These are phyloP conservation scores for Falco cherrug DNA, from an alignment of 2,797 vertebrate genomes.

Conservation along the genomic window DNA sequence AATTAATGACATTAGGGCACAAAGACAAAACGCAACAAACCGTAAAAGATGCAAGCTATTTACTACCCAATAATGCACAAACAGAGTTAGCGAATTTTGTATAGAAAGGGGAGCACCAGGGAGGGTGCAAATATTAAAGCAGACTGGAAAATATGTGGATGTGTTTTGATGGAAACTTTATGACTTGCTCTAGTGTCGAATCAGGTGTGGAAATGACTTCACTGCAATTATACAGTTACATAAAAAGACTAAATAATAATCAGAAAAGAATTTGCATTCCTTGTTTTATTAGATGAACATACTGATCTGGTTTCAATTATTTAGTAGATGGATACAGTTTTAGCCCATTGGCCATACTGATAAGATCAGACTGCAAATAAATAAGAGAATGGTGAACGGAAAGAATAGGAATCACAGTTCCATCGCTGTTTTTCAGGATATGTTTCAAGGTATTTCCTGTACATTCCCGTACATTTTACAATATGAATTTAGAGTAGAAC, in stretches of 20 bases:
- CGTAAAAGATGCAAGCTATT: not conserved
- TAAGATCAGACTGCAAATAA: constrained; percentile 28
- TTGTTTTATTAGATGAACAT: constrained; percentile 43
- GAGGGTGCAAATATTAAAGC: constrained; percentile 17
- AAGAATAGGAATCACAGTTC: not conserved
- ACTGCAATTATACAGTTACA: not conserved
- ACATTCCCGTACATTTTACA: constrained; percentile 21
- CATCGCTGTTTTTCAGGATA: not conserved
- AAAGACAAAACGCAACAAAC: not conserved
- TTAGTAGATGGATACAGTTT: not conserved
- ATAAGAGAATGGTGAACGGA: not conserved
- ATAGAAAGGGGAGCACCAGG: not conserved
- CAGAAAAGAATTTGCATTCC: not conserved
- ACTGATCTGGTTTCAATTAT: not conserved
- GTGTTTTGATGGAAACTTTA: constrained; percentile 65
- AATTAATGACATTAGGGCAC: not conserved
- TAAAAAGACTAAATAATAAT: not conserved
- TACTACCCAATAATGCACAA: not conserved
- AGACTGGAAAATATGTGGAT: constrained; percentile 42
- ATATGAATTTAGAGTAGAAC: not conserved
- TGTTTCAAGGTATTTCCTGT: not conserved
- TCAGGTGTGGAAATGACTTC: constrained; percentile 47
- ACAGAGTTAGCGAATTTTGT: not conserved
- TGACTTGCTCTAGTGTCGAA: not conserved
- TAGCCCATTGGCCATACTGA: not conserved